phyloP scores from a whole-genome alignment of 2,888 invertebrate genomes.

The Drosophila ustulata region DNA sequence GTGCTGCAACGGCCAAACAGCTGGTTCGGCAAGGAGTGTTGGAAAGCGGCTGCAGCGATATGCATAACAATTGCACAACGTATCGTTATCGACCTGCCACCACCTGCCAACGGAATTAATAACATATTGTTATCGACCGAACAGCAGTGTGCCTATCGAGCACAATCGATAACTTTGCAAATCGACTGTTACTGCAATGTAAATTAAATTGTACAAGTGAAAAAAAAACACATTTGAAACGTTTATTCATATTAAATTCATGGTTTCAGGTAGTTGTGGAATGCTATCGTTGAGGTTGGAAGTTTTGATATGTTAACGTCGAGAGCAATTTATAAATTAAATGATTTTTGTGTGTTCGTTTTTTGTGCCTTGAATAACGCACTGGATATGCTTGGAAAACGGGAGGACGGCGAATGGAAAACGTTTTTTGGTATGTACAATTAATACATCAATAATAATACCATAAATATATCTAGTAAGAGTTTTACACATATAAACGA shows the following conservation, averaged over 20 bases:
- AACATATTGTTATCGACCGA: not conserved
- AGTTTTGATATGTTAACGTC: constrained; percentile 67
- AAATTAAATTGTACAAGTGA: constrained; percentile 5
- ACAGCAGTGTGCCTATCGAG: not conserved
- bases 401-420: constrained; percentile 42
- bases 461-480: constrained; percentile 39
- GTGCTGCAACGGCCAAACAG: constrained; percentile 54
- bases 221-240: constrained; percentile 47
- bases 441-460: constrained; percentile 49
- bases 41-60: not conserved
- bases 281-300: constrained; percentile 26
- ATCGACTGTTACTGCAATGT: not conserved
- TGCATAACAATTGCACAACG: not conserved
- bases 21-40: constrained; percentile 46
- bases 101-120: not conserved
- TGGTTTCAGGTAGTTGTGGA: constrained; percentile 35
- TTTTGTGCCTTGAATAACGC: constrained; percentile 47
- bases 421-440: constrained; percentile 48
- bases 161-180: not conserved
- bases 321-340: constrained; percentile 27
- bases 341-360: constrained; percentile 15
- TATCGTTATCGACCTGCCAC: not conserved
- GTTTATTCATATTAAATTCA: constrained; percentile 70
- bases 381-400: constrained; percentile 39
- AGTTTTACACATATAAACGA: constrained; percentile 12